phyloP scores from a whole-genome alignment of 2,888 invertebrate species.

The Gastrophysa polygoni region DNA sequence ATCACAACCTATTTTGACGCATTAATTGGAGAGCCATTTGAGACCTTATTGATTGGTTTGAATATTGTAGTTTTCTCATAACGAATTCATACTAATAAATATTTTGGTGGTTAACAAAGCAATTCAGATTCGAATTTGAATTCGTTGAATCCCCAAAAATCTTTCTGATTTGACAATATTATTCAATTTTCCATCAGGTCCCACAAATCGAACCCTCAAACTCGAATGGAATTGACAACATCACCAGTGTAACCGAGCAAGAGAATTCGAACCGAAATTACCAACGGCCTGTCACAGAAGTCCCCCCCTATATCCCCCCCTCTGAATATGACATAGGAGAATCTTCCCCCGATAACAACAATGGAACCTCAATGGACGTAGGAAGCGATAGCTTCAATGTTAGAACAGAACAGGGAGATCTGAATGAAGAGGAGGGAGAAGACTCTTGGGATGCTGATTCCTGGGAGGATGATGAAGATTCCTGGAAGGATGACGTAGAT shows the following conservation, averaged over 20 bases:
- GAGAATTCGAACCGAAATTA: not conserved
- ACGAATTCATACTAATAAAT: too few relatives aligned
- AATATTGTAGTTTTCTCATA: too few relatives aligned
- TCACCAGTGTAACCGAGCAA: not conserved
- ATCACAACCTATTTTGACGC: too few relatives aligned
- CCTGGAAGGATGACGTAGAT: not conserved
- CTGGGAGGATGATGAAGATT: slow-evolving; percentile 1
- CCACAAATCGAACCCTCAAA: not conserved
- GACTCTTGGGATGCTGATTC: not conserved
- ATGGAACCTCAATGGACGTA: not conserved
- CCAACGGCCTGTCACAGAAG: not conserved
- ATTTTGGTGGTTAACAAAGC: too few relatives aligned
- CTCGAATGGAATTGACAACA: not conserved
- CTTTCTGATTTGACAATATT: too few relatives aligned
- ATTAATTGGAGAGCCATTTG: too few relatives aligned
- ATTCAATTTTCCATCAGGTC: not conserved
- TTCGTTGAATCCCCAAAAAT: too few relatives aligned
- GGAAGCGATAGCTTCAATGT: not conserved
- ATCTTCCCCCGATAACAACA: not conserved
- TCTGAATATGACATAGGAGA: not conserved
- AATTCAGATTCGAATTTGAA: too few relatives aligned
- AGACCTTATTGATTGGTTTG: too few relatives aligned
- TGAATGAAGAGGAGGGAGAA: slow-evolving; percentile 4
- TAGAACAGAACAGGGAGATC: slow-evolving; percentile 20
- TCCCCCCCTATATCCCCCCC: not conserved